Evolutionary conservation across 1,140 invertebrate genomes (phyloP), one percentile per base, ranked within the genome.

Genomic region (Pseudomyrmex sp.): DNA sequence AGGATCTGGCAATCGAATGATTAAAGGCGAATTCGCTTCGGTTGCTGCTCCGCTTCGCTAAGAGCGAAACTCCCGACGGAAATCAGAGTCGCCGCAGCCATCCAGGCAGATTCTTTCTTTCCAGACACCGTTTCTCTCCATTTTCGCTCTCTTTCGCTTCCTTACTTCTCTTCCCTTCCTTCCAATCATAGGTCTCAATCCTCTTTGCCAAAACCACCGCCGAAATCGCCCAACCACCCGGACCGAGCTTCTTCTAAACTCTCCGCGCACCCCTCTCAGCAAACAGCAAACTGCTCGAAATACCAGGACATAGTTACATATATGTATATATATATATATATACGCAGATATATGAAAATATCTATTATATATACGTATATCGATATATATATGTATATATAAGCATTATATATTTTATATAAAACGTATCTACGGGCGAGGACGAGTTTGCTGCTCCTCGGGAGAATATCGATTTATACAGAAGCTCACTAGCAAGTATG

Each of bases 1-100:
- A 85, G 73, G 89, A 90, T 90, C 90, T 88, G 88, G 91, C 92
- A 93, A 93, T 93, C 92, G 90, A 92, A 93, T 94, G 93, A 94
- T 94, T 94, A 94, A 93, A 94, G 93, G 91, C 89, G 82, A 62
- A 85, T 88, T 89, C 89, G 89, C 88, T 88, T 89, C 90, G 83
- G 79, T 74, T 61, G 48, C 35, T 35, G 7, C 59, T 83, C 80
- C 88, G 89, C 68, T 48, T 48, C 54, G 88, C 90, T 91, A 90
- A 35, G 89, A 87, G 85, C 90, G 88, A 91, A 92, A 93, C 91
- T 93, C 93, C 91, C 93, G 89, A 87, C 91, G 92, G 92, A 91
- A 94, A 92, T 94, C 93, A 93, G 89, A 91, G 87, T 91, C 77
- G 87, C 80, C 87, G 88, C 35, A 35, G 87, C 89, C 90, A 92